Conservation (phyloP, 1,140 invertebrate species). For the Protaetia brevitarsis region DNA sequence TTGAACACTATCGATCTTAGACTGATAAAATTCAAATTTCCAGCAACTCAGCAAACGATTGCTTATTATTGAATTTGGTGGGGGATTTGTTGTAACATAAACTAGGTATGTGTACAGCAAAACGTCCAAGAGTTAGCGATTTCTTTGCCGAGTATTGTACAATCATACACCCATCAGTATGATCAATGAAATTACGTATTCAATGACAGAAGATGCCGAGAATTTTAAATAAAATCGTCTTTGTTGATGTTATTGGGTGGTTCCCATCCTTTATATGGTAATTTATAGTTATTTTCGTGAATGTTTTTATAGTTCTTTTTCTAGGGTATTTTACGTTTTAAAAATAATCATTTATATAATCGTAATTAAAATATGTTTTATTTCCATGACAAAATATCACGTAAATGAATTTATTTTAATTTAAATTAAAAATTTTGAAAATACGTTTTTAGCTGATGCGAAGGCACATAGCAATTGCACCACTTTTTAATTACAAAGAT, state of each 20-base stretch:
- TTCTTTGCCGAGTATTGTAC: neutral
- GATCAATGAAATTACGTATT: neutral
- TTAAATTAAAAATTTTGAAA: too few relatives aligned
- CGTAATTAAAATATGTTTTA: too few relatives aligned
- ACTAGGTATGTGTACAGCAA: neutral
- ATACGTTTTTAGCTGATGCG: too few relatives aligned
- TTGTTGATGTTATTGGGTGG: constrained; percentile 1
- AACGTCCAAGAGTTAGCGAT: neutral
- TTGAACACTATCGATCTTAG: neutral
- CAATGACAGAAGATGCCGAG: neutral
- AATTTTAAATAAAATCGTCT: neutral
- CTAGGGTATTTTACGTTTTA: too few relatives aligned
- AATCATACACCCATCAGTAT: neutral
- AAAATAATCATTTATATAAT: too few relatives aligned
- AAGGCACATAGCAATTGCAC: too few relatives aligned
- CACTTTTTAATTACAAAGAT: too few relatives aligned
- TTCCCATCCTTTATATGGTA: neutral
- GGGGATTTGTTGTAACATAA: neutral
- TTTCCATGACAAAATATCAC: too few relatives aligned
- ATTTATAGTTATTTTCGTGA: too few relatives aligned
- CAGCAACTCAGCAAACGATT: neutral
- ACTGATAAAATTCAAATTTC: neutral
- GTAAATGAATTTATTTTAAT: too few relatives aligned
- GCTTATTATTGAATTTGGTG: neutral
- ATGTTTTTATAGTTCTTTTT: too few relatives aligned